phyloP scores from a whole-genome alignment of 2,888 invertebrate genomes.

The Lissonota sp. region DNA sequence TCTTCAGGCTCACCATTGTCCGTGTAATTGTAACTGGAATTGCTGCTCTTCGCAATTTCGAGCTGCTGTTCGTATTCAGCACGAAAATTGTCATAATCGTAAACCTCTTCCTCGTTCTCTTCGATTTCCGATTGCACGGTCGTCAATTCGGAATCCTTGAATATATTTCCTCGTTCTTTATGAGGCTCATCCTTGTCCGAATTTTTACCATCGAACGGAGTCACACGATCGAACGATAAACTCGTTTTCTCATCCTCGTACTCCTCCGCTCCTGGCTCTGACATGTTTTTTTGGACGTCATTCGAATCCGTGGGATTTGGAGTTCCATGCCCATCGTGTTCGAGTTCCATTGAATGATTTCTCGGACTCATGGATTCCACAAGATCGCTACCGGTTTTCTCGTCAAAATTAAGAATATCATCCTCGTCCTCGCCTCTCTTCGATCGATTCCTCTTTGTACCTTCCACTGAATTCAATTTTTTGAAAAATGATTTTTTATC shows the following conservation, averaged over 20 bases:
- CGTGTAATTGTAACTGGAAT: conserved; percentile 83
- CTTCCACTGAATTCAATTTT: not conserved
- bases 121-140: conserved; percentile 48
- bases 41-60: conserved; percentile 76
- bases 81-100: conserved; percentile 83
- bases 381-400: conserved; percentile 31
- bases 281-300: not conserved
- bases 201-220: not conserved
- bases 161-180: not conserved
- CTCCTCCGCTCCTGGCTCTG: conserved; percentile 20
- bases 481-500: not conserved
- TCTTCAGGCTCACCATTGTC: conserved; percentile 82
- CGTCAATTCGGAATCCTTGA: conserved; percentile 21
- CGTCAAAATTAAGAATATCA: conserved; percentile 31
- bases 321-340: conserved; percentile 23
- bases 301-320: conserved; percentile 10
- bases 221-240: not conserved
- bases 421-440: conserved; percentile 56
- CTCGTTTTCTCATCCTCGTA: conserved; percentile 45
- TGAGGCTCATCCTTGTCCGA: not conserved
- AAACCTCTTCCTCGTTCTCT: conserved; percentile 75
- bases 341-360: conserved; percentile 23
- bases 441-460: not conserved
- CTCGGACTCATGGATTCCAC: conserved; percentile 52
- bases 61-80: conserved; percentile 84